A percentile compares a stretch with the other conserved stretches of the same genome.
phyloP scores from a whole-genome alignment of 2,888 invertebrate genomes.

The Dryobota labecula region DNA sequence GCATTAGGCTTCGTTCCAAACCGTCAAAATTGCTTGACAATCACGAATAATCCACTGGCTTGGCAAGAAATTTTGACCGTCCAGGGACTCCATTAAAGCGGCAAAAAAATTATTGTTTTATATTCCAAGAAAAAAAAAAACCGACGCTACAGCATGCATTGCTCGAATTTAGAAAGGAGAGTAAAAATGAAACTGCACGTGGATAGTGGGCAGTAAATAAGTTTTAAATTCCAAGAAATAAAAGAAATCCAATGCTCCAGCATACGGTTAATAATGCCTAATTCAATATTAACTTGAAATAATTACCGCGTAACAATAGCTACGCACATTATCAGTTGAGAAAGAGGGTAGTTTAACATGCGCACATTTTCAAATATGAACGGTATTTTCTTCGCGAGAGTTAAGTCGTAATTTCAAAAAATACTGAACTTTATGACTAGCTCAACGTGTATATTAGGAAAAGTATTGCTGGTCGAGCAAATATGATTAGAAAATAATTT shows the following conservation, averaged over 20 bases:
- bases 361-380: neutral
- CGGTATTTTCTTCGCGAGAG: neutral
- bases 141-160: neutral
- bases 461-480: neutral
- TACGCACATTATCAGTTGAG: neutral
- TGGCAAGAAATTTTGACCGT: too few species aligned
- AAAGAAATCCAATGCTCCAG: neutral
- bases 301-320: neutral
- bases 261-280: neutral
- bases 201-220: neutral
- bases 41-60: too few species aligned
- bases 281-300: neutral
- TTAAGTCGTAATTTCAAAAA: neutral
- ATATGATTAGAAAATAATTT: neutral
- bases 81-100: too few species aligned
- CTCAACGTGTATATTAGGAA: neutral
- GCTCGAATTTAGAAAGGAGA: neutral
- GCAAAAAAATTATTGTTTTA: neutral
- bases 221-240: neutral
- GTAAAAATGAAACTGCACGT: neutral
- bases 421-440: neutral
- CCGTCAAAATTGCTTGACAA: too few species aligned
- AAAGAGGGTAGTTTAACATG: slow-evolving; percentile 21
- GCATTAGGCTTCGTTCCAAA: too few species aligned
- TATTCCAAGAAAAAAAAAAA: neutral